phyloP scores from a whole-genome alignment of 2,888 invertebrate species.

The Drosophila limbata region DNA sequence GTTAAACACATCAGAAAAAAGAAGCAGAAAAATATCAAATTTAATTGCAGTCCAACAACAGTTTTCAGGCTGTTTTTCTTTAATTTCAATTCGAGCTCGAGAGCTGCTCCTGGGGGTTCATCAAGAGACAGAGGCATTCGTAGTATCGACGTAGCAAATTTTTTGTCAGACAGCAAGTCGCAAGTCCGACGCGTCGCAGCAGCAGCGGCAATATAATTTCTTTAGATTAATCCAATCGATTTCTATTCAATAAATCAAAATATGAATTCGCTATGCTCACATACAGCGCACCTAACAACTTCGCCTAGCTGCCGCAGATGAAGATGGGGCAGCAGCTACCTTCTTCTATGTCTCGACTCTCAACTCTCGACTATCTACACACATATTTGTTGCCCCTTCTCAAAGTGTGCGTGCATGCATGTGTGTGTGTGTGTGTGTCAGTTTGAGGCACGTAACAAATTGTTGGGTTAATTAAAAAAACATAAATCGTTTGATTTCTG shows the following conservation, averaged over 20 bases:
- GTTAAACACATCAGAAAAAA: conserved; percentile 2
- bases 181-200: conserved; percentile 25
- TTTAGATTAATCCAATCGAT: conserved; percentile 82
- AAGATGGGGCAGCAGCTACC: conserved; percentile 52
- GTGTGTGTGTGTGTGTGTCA: conserved; percentile 48
- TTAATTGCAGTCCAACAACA: conserved; percentile 69
- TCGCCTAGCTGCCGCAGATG: conserved; percentile 37
- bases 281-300: conserved; percentile 67
- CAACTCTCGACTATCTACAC: conserved; percentile 1
- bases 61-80: conserved; percentile 70
- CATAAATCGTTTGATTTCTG: conserved; percentile 83
- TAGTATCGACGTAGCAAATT: conserved; percentile 43
- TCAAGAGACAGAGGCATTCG: conserved; percentile 18
- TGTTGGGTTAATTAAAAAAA: conserved; percentile 85
- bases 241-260: conserved; percentile 83
- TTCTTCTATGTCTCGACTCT: conserved; percentile 38
- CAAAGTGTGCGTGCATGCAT: neutral
- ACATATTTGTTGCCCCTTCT: conserved; percentile 20
- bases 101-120: conserved; percentile 36
- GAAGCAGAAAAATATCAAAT: conserved; percentile 31
- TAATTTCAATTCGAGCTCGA: conserved; percentile 66
- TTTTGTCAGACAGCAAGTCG: conserved; percentile 26
- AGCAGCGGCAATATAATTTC: conserved; percentile 67
- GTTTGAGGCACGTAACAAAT: conserved; percentile 84
- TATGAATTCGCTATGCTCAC: conserved; percentile 80